Percentiles rank a stretch among this genome's conserved stretches.
Conservation (phyloP, 1,140 invertebrate genomes). For the Polypedilum vanderplanki region DNA sequence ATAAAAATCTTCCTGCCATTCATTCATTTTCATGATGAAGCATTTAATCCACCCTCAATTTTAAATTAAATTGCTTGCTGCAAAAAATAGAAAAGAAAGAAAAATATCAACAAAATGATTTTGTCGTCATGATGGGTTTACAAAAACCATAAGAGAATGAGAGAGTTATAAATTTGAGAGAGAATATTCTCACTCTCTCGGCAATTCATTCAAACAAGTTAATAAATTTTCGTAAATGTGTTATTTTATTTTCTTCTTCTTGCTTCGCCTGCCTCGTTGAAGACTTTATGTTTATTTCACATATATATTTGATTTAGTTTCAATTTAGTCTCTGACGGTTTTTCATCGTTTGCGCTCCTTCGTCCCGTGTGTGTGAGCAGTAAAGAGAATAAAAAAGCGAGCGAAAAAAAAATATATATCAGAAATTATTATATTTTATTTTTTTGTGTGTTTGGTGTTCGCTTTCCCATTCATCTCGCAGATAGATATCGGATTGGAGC, state of each 20-base stretch:
- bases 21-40: neutral
- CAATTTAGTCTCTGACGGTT: slow-evolving; percentile 22
- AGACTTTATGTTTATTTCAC: slow-evolving; percentile 27
- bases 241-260: slow-evolving; percentile 9
- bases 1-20: neutral
- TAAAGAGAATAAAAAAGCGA: no score
- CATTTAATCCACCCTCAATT: slow-evolving; percentile 15
- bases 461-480: no score
- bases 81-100: no score
- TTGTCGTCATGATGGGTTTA: neutral
- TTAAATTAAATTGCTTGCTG: slow-evolving; percentile 6
- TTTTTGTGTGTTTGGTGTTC: no score
- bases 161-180: neutral
- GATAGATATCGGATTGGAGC: no score
- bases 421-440: neutral
- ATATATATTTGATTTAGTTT: slow-evolving; percentile 26
- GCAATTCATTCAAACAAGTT: slow-evolving; percentile 12
- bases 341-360: slow-evolving; percentile 16
- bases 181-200: neutral
- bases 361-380: neutral
- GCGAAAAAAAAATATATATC: neutral
- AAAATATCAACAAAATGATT: neutral
- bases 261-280: neutral
- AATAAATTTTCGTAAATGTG: slow-evolving; percentile 20
- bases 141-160: neutral